Evolutionary conservation across 37 sponge, comb jelly and placozoan species (phyloP).

Genomic region (Oscarella lobularis): DNA sequence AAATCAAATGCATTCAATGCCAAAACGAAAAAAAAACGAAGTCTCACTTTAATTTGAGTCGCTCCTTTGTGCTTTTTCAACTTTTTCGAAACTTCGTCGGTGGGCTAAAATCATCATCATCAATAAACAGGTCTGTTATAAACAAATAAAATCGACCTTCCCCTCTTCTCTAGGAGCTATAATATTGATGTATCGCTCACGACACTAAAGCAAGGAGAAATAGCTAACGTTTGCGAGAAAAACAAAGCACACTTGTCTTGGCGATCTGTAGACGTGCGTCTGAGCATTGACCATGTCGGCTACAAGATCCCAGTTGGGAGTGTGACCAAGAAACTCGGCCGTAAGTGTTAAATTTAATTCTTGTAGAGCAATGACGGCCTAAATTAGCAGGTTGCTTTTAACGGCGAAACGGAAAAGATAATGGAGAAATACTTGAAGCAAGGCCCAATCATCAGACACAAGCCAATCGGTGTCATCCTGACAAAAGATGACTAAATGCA

Average conservation of each 20-base stretch:
- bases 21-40: neutral
- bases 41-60: neutral
- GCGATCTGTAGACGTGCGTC: conserved; percentile 44
- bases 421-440: conserved; percentile 36
- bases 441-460: conserved; percentile 57
- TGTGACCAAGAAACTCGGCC: conserved; percentile 56
- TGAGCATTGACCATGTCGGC: conserved; percentile 54
- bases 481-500: neutral
- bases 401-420: neutral
- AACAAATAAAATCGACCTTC: conserved; percentile 15
- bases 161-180: conserved; percentile 64
- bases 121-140: neutral
- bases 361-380: conserved; percentile 45
- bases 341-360: conserved; percentile 62
- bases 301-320: conserved; percentile 78
- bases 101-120: neutral
- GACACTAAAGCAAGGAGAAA: no score
- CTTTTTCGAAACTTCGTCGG: neutral
- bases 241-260: conserved; percentile 39
- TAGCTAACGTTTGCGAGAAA: no score
- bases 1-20: neutral
- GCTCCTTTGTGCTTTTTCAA: neutral
- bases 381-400: neutral
- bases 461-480: conserved; percentile 69
- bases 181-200: conserved; percentile 51